Evolutionary conservation across 2,113 vertebrate species (phyloP).

Genomic region (Ciconia boyciana): DNA sequence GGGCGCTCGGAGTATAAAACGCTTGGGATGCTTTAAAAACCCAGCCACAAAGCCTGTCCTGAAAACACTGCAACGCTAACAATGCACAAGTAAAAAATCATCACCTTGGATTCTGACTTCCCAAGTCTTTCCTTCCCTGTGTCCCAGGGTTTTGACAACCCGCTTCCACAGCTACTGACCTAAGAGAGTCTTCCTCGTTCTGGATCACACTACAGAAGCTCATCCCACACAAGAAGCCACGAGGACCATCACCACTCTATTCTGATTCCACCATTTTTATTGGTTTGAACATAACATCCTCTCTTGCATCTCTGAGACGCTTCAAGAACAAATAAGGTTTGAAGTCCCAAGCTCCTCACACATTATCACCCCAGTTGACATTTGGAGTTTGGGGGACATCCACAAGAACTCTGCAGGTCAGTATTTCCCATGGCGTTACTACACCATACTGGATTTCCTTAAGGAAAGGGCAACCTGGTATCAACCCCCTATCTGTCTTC

Average conservation of each 20-base stretch:
- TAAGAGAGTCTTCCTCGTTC: neutral
- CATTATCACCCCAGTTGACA: accelerated
- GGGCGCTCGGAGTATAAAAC: neutral
- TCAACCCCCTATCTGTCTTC: neutral
- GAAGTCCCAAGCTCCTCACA: neutral
- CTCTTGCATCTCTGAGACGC: neutral
- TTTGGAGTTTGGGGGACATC: neutral
- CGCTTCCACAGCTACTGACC: neutral
- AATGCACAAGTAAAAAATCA: neutral
- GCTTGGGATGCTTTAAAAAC: neutral
- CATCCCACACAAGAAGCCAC: neutral
- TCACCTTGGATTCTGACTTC: neutral
- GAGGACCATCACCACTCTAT: neutral
- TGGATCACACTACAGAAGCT: neutral
- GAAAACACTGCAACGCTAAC: neutral
- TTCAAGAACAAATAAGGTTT: neutral
- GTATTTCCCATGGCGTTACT: neutral
- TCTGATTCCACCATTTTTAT: neutral
- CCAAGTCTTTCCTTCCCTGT: neutral
- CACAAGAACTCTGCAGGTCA: neutral
- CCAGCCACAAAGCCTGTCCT: neutral
- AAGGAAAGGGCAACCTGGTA: neutral
- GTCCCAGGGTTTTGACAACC: neutral
- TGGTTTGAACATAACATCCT: neutral
- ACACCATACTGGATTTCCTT: neutral